Percentiles rank a stretch among this genome's conserved stretches.
Evolutionary conservation across 2,888 invertebrate species (phyloP).

Genomic region (Ctena decussata): DNA sequence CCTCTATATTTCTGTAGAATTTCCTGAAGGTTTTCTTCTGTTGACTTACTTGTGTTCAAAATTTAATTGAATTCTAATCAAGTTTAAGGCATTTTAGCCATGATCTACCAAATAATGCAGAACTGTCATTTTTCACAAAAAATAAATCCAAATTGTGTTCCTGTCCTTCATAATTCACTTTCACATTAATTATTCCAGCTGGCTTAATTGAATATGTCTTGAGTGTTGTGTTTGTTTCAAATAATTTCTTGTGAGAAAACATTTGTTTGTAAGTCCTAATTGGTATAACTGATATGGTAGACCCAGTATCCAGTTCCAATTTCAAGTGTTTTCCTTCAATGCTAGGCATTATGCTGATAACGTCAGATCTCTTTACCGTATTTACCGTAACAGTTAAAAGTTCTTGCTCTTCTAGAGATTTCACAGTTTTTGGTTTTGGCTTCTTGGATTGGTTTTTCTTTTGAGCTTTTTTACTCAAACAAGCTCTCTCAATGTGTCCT

Average conservation of each 20-base stretch:
- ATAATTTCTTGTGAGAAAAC: not conserved
- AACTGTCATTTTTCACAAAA: slow-evolving; percentile 13
- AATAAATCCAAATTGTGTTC: not conserved
- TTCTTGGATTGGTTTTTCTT: slow-evolving; percentile 6
- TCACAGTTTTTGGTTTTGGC: not conserved
- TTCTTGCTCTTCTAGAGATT: not conserved
- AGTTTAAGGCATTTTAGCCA: slow-evolving; percentile 22
- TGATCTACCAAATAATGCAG: slow-evolving; percentile 27
- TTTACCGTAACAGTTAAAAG: not conserved
- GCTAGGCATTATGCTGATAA: not conserved
- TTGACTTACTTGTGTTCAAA: not conserved
- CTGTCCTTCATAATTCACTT: not conserved
- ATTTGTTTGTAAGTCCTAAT: slow-evolving; percentile 2
- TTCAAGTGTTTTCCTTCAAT: slow-evolving; percentile 3
- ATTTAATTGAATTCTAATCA: slow-evolving; percentile 15
- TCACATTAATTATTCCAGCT: not conserved
- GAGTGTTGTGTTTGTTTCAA: not conserved
- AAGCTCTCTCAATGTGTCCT: not conserved
- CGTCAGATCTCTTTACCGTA: not conserved
- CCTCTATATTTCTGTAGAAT: slow-evolving; percentile 14
- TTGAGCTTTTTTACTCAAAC: not conserved
- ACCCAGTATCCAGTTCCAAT: slow-evolving; percentile 51
- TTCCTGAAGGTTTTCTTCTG: not conserved
- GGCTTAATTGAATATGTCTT: slow-evolving; percentile 23
- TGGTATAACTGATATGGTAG: slow-evolving; percentile 26